Evolutionary conservation across 2,113 vertebrate genomes (phyloP).

Genomic region (Agapornis roseicollis): DNA sequence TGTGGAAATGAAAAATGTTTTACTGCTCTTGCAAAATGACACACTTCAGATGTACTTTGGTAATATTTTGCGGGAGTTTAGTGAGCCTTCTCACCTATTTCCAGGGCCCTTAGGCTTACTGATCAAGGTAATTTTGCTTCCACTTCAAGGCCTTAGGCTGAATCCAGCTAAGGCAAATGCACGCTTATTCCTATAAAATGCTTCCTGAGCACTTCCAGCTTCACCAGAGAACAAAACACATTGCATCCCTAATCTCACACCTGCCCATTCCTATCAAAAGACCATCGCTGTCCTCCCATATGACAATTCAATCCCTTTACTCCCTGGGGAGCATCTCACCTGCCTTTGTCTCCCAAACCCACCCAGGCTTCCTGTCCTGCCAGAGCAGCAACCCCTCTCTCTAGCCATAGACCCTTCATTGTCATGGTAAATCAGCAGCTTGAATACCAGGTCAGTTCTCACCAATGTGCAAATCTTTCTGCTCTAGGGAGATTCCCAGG

Average conservation of each 20-base stretch:
- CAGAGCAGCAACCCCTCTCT: background rate
- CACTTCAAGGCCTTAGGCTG: background rate
- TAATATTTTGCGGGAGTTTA: background rate
- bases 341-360: background rate
- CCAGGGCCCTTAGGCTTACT: background rate
- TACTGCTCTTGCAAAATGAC: background rate
- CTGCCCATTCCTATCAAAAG: background rate
- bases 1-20: background rate
- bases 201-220: background rate
- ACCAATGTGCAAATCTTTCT: background rate
- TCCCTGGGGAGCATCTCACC: background rate
- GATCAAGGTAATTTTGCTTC: background rate
- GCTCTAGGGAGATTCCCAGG: background rate
- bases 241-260: accelerated
- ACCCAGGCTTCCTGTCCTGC: accelerated
- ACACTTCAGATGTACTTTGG: background rate
- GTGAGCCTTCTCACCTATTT: background rate
- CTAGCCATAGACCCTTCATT: background rate
- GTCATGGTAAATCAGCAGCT: background rate
- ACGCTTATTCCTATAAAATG: background rate
- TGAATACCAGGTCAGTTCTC: background rate
- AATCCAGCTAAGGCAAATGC: background rate
- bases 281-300: accelerated
- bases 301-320: accelerated
- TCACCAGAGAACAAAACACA: background rate